Conservation (phyloP, 2,113 vertebrate genomes). For the Ameiurus melas region DNA sequence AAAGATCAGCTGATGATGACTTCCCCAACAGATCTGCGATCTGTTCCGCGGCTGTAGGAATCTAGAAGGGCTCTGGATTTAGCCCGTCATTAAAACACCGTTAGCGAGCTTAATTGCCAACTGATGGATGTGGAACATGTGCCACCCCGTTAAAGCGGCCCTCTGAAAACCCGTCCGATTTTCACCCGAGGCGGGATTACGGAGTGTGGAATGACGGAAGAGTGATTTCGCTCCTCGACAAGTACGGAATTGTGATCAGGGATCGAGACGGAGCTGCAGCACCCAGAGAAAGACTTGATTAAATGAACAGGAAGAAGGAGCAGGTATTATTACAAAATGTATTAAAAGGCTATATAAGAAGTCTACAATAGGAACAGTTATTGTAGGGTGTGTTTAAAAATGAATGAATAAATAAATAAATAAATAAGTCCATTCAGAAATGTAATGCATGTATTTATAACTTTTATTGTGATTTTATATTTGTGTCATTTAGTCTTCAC, state of each 20-base stretch:
- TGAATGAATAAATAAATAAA: too few relatives aligned
- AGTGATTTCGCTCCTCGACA: not conserved
- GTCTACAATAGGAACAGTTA: not conserved
- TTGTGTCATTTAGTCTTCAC: too few relatives aligned
- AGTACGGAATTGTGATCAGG: not conserved
- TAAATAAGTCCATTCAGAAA: not conserved
- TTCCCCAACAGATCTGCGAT: conserved; percentile 12
- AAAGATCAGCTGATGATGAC: conserved; percentile 22
- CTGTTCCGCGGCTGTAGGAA: conserved; percentile 6
- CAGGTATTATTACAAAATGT: not conserved
- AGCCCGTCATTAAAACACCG: not conserved
- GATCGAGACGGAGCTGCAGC: not conserved
- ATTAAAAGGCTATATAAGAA: not conserved
- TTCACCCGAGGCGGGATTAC: not conserved
- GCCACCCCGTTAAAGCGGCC: conserved; percentile 17
- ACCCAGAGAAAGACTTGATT: not conserved
- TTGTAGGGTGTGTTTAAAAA: not conserved
- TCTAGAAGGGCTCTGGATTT: not conserved
- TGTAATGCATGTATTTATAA: too few relatives aligned
- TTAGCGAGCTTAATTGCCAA: not conserved
- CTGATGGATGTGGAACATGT: conserved; percentile 36
- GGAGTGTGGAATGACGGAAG: not conserved
- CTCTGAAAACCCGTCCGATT: not conserved
- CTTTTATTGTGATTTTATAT: too few relatives aligned
- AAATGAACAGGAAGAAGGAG: not conserved